phyloP scores from a whole-genome alignment of 2,113 vertebrate genomes.

The Anguilla japonica region DNA sequence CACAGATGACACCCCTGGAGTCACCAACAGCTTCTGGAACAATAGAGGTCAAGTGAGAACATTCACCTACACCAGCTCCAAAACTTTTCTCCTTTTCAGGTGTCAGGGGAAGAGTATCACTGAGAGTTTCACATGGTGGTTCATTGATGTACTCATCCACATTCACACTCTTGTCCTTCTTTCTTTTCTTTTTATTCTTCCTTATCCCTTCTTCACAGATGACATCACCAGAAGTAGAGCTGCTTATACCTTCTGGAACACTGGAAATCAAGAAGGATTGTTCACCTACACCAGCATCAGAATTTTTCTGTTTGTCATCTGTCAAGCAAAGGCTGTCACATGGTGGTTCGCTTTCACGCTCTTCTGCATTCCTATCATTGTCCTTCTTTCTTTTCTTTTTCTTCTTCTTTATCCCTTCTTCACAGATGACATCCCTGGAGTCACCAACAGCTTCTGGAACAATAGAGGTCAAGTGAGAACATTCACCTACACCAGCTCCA shows the following conservation, averaged over 20 bases:
- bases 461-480: too few relatives aligned
- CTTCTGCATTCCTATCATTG: not conserved
- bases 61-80: not conserved
- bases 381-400: not conserved
- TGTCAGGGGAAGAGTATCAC: not conserved
- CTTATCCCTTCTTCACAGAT: conserved; percentile 18
- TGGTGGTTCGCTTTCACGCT: not conserved
- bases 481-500: too few relatives aligned
- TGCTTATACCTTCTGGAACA: not conserved
- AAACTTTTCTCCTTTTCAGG: not conserved
- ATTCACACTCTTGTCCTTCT: not conserved
- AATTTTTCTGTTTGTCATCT: not conserved
- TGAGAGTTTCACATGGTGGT: not conserved
- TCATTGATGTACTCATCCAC: not conserved
- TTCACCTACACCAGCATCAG: not conserved
- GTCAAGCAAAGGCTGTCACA: not conserved
- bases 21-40: not conserved
- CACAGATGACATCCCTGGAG: not conserved
- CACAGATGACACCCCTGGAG: too few relatives aligned
- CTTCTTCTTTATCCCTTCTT: conserved; percentile 21
- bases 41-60: too few relatives aligned
- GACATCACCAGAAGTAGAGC: not conserved
- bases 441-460: not conserved
- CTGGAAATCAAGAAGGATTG: not conserved
- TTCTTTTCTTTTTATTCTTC: conserved; percentile 9